Evolutionary conservation across 2,797 vertebrate species (phyloP).

Genomic region (Adrianichthys oophorus): DNA sequence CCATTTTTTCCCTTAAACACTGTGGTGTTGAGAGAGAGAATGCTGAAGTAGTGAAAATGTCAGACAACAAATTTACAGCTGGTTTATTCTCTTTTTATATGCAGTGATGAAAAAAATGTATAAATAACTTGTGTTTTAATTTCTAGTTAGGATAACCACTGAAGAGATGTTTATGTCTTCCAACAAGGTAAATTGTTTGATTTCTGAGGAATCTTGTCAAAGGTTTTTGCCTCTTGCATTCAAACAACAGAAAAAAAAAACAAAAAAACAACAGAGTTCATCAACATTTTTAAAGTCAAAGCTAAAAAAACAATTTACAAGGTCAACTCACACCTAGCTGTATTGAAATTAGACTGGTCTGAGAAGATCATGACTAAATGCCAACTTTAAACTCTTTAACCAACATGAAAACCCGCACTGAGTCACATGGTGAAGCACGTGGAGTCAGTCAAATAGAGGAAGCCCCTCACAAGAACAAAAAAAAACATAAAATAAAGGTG

Average conservation of each 20-base stretch:
- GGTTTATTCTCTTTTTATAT: too few relatives aligned
- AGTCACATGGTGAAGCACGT: slow-evolving; percentile 36
- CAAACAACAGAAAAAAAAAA: background rate
- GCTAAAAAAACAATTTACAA: background rate
- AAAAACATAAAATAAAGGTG: slow-evolving; percentile 6
- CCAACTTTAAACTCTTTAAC: slow-evolving; percentile 14
- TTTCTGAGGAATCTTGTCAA: too few relatives aligned
- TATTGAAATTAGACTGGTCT: slow-evolving; percentile 5
- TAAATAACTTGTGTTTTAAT: too few relatives aligned
- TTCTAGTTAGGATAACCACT: too few relatives aligned
- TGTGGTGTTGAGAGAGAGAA: background rate
- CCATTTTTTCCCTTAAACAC: background rate
- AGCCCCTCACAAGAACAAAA: slow-evolving; percentile 29
- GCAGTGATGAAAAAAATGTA: too few relatives aligned
- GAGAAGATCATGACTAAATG: slow-evolving; percentile 1
- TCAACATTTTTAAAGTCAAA: background rate
- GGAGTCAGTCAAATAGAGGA: slow-evolving; percentile 28
- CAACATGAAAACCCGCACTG: slow-evolving; percentile 11
- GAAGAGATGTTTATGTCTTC: too few relatives aligned
- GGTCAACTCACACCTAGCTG: background rate
- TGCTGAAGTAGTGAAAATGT: background rate
- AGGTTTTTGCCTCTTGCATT: background rate
- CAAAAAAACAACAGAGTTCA: background rate
- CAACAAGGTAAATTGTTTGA: too few relatives aligned
- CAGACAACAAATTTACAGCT: background rate